These are phyloP conservation scores for Halocaridina rubra DNA, from an alignment of 2,888 invertebrate species.

Conservation along the genomic window DNA sequence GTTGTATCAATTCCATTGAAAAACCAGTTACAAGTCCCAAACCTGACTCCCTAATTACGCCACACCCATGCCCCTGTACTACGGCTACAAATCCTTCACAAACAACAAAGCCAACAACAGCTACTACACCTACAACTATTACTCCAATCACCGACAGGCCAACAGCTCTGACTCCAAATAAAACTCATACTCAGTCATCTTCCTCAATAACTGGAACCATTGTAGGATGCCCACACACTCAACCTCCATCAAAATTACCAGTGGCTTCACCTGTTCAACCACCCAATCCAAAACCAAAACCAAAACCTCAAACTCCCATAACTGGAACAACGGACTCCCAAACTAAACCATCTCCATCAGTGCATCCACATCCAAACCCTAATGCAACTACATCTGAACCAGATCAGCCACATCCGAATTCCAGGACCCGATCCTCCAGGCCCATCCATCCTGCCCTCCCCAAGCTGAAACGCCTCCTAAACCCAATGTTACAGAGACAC, in stretches of 20 bases:
- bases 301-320: too few relatives aligned
- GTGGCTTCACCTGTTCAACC: neutral
- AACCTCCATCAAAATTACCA: neutral
- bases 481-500: neutral
- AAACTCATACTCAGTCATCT: neutral
- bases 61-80: neutral
- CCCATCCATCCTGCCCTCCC: neutral
- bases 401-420: neutral
- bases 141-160: neutral
- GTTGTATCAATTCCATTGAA: too few relatives aligned
- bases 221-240: neutral
- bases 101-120: neutral
- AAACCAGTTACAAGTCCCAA: too few relatives aligned
- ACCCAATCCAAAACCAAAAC: too few relatives aligned
- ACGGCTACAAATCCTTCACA: neutral
- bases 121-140: neutral
- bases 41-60: too few relatives aligned
- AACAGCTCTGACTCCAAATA: too few relatives aligned
- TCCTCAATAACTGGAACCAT: neutral
- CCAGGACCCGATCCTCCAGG: neutral
- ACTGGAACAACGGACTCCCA: too few relatives aligned
- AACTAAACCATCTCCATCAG: too few relatives aligned
- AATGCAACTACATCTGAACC: too few relatives aligned
- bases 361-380: too few relatives aligned
- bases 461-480: neutral